phyloP scores from a whole-genome alignment of 2,113 vertebrate species.

The Eira barbara region DNA sequence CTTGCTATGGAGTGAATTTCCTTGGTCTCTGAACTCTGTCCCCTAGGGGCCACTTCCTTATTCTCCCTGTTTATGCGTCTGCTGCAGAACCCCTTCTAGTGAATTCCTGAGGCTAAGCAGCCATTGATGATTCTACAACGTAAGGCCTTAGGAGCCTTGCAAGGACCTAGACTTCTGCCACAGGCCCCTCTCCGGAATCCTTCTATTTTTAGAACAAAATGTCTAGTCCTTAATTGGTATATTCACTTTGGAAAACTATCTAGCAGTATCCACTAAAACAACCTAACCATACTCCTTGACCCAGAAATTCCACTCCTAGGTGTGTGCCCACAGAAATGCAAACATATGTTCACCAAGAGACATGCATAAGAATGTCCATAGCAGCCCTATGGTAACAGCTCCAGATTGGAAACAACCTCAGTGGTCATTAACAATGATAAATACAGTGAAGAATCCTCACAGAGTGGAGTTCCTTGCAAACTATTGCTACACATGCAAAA shows the following conservation, averaged over 20 bases:
- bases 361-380: background rate
- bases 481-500: background rate
- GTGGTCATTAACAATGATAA: background rate
- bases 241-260: background rate
- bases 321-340: background rate
- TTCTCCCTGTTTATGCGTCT: background rate
- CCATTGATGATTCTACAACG: background rate
- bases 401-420: background rate
- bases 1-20: background rate
- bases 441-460: background rate
- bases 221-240: background rate
- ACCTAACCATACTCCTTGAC: background rate
- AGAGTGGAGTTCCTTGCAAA: background rate
- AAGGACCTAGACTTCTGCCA: background rate
- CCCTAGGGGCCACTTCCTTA: background rate
- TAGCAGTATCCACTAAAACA: background rate
- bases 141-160: background rate
- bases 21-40: background rate
- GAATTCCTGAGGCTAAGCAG: background rate
- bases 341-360: background rate
- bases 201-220: background rate
- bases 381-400: background rate
- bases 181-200: background rate
- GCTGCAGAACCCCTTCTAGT: background rate
- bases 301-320: background rate